These are phyloP conservation scores for Cherax quadricarinatus DNA, from an alignment of 1,140 invertebrate species.

Conservation along the genomic window DNA sequence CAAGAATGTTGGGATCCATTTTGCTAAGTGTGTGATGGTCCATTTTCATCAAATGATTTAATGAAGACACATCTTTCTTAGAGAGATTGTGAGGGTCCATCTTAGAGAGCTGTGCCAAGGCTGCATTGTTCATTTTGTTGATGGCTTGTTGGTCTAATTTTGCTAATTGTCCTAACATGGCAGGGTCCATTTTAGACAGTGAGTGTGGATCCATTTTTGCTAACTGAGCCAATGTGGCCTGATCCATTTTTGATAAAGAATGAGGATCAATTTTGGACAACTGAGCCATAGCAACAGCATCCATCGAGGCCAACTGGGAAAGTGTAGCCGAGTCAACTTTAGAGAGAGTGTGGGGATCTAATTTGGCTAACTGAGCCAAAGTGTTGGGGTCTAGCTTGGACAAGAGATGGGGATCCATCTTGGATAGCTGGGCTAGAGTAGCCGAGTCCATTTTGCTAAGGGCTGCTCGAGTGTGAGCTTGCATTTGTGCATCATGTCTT, in stretches of 20 bases:
- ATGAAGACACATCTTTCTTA: constrained; percentile 48
- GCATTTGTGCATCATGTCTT: constrained; percentile 65
- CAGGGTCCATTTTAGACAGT: constrained; percentile 63
- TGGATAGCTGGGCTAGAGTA: constrained; percentile 64
- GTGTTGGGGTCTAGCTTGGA: constrained; percentile 72
- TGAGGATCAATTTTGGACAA: constrained; percentile 67
- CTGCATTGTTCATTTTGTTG: constrained; percentile 67
- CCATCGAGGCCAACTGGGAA: constrained; percentile 68
- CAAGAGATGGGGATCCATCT: constrained; percentile 72
- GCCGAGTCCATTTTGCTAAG: constrained; percentile 73
- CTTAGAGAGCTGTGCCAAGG: constrained; percentile 58
- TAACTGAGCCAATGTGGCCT: constrained; percentile 58
- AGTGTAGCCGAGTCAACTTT: constrained; percentile 65
- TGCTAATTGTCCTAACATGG: constrained; percentile 55
- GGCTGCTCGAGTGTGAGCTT: constrained; percentile 70
- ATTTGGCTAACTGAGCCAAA: constrained; percentile 70
- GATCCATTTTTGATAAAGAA: constrained; percentile 65
- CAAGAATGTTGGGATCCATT: constrained; percentile 65
- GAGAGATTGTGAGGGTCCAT: constrained; percentile 65
- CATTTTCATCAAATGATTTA: constrained; percentile 62
- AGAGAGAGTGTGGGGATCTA: constrained; percentile 72
- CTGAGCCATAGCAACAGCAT: constrained; percentile 59
- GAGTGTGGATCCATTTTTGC: constrained; percentile 65
- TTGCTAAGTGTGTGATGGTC: constrained; percentile 61
- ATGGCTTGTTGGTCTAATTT: constrained; percentile 68